phyloP scores from a whole-genome alignment of 1,140 invertebrate genomes.

The Drosophila ironensis region DNA sequence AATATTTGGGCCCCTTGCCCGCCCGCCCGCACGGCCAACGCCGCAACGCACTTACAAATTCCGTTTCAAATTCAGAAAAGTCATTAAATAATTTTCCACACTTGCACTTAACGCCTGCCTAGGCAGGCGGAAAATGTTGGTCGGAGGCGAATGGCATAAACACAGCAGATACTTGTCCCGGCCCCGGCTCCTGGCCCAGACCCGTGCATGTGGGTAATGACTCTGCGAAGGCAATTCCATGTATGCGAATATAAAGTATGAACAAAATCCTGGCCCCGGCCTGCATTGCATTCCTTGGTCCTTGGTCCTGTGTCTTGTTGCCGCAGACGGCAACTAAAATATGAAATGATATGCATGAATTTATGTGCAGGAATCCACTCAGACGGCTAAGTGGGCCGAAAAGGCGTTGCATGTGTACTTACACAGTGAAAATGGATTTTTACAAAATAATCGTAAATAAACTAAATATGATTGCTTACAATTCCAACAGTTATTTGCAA shows the following conservation, averaged over 20 bases:
- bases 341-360: conserved; percentile 26
- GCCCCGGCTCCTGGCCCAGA: conserved; percentile 20
- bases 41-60: conserved; percentile 73
- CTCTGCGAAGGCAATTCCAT: conserved; percentile 50
- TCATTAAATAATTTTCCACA: conserved; percentile 81
- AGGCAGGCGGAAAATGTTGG: not conserved
- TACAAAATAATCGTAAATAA: no score
- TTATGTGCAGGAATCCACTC: conserved; percentile 22
- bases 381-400: conserved; percentile 14
- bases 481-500: no score
- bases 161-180: conserved; percentile 34
- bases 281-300: conserved; percentile 17
- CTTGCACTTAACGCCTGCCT: conserved; percentile 68
- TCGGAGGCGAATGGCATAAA: conserved; percentile 9
- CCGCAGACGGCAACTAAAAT: conserved; percentile 36
- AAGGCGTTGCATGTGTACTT: conserved; percentile 6
- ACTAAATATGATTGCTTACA: no score
- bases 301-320: not conserved
- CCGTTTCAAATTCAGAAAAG: conserved; percentile 80
- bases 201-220: conserved; percentile 36
- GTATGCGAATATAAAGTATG: no score
- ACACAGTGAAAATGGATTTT: conserved; percentile 2
- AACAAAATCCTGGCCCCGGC: conserved; percentile 46
- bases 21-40: conserved; percentile 8
- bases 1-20: conserved; percentile 61